Conservation (phyloP, 2,113 vertebrate species). For the Daubentonia madagascariensis region DNA sequence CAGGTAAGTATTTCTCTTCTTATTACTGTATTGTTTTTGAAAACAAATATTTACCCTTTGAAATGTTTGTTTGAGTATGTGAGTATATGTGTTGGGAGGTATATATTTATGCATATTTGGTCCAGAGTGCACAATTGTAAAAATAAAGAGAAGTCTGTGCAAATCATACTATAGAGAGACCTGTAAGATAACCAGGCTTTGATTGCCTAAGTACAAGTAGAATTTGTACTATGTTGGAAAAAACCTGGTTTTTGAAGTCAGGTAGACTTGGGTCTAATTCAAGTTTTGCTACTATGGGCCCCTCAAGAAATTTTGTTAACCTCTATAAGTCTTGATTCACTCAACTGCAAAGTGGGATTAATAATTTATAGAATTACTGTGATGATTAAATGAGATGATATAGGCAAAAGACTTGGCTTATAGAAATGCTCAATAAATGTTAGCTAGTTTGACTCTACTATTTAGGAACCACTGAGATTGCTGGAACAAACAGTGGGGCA, state of each 20-base stretch:
- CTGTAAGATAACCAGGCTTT: background rate
- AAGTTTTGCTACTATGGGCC: background rate
- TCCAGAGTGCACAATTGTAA: background rate
- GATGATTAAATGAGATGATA: background rate
- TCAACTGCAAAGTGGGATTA: background rate
- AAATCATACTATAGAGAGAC: background rate
- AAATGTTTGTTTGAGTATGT: background rate
- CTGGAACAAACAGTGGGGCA: background rate
- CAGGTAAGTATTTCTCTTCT: background rate
- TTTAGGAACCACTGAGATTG: background rate
- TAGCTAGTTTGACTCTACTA: background rate
- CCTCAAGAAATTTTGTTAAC: background rate
- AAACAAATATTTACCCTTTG: background rate
- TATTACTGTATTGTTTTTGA: background rate
- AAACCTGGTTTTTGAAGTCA: background rate
- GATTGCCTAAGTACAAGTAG: background rate
- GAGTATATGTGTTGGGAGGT: background rate
- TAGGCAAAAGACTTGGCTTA: background rate
- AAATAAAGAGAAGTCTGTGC: background rate
- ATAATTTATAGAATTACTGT: background rate
- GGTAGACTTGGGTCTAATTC: background rate
- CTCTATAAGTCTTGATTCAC: background rate
- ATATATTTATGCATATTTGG: background rate
- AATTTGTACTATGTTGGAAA: background rate
- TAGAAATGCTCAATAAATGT: background rate